Evolutionary conservation across 2,888 invertebrate genomes (phyloP), one percentile per base, ranked within the genome.

Genomic region (Dasypogon diadema): DNA sequence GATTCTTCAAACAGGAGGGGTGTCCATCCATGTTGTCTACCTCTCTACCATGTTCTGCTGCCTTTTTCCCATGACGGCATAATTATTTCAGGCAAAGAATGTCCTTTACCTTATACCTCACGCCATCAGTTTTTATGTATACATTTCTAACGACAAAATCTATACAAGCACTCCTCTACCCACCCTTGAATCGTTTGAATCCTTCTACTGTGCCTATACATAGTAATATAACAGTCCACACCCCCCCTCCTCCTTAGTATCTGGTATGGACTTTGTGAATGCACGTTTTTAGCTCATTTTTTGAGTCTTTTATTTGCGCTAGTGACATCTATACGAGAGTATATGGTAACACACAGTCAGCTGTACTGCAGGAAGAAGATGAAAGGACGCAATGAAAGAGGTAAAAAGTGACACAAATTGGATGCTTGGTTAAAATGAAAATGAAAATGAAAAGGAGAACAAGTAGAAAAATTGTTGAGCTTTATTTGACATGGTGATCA

Each of bases 401-500:
- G 46, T 14, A 1, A 24, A 42, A 37, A 65, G n/a, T 65, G 65
- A 46, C 65, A 65, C 65, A 65, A 65, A 65, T 65, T 65, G 65
- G 65, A 65, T 42, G 46, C 65, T 65, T 65, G 65, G 65, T 65
- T 65, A 65, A 65, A 65, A 24, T 65, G 18, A 24, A 65, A 46
- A 16, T 34, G 42, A 22, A 65, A 42, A 12, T n/a, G n/a, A 42
- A 12, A 42, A 42, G 1, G n/a, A 42, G n/a, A 2, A 6, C 8
- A 42, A 42, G n/a, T 42, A 12, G 42, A 42, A 42, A 30, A 30
- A 42, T 12, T 42, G 22, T 65, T 65, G 12, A 65, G 46, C 24
- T 46, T 48, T 24, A 24, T 65, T 48, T 73, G 56, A 73, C 56
- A 54, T 54, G 55, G 72, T 56, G 72, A 56, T 73, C 72, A 37